Conservation (phyloP, 92 coral and sea anemone genomes). For the Phymanthus crucifer region DNA sequence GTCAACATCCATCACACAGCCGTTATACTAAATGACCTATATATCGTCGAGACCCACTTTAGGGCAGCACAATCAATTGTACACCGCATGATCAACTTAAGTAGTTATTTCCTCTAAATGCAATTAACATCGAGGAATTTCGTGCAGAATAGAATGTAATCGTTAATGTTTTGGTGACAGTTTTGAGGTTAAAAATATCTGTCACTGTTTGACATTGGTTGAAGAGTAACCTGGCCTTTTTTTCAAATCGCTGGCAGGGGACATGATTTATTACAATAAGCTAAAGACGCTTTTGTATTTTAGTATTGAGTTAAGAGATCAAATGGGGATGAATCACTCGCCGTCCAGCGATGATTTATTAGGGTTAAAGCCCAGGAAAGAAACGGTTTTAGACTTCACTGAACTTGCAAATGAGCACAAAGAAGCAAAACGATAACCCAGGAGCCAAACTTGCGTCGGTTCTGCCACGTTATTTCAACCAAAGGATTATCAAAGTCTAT, state of each 20-base stretch:
- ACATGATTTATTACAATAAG: background rate
- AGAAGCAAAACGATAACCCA: too few relatives aligned
- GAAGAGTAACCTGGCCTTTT: background rate
- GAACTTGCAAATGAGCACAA: too few relatives aligned
- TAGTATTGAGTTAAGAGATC: too few relatives aligned
- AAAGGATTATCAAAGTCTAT: too few relatives aligned
- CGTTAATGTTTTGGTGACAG: background rate
- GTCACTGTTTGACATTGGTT: background rate
- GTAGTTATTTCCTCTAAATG: conserved; percentile 8
- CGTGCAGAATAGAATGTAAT: conserved; percentile 3
- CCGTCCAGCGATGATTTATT: too few relatives aligned
- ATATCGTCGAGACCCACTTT: background rate
- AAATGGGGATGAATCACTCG: too few relatives aligned
- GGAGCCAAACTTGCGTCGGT: too few relatives aligned
- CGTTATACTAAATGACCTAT: background rate
- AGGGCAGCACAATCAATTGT: background rate
- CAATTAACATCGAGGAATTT: background rate
- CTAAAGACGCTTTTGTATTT: too few relatives aligned
- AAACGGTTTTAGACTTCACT: too few relatives aligned
- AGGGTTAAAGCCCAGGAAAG: too few relatives aligned
- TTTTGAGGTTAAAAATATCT: background rate
- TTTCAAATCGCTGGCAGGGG: background rate
- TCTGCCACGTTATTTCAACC: too few relatives aligned
- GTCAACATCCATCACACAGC: background rate
- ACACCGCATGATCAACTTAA: background rate